Percentiles rank a stretch among this genome's conserved stretches.
Evolutionary conservation across 2,797 vertebrate genomes (phyloP).

Genomic region (Leucoraja ocellata): DNA sequence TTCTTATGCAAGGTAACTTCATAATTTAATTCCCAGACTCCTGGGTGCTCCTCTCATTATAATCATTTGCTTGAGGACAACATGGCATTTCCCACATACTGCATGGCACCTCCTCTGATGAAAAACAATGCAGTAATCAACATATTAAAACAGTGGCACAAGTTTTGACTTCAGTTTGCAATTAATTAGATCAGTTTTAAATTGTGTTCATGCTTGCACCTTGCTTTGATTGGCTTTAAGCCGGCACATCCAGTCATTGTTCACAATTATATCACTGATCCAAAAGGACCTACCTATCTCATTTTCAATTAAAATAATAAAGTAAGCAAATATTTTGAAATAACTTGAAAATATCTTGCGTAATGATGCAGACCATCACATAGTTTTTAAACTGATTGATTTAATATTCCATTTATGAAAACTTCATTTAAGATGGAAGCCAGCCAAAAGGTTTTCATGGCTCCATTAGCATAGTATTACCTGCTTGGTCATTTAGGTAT

Average conservation of each 20-base stretch:
- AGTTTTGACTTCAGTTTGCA: background rate
- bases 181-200: background rate
- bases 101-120: background rate
- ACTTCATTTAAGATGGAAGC: background rate
- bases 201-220: too few species aligned
- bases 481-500: background rate
- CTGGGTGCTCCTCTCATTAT: background rate
- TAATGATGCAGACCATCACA: background rate
- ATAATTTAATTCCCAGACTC: background rate
- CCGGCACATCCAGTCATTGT: background rate
- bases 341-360: background rate
- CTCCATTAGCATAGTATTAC: background rate
- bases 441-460: background rate
- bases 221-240: background rate
- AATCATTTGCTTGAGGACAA: background rate
- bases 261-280: background rate
- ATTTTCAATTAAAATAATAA: background rate
- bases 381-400: background rate
- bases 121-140: background rate
- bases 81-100: background rate
- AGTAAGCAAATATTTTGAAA: background rate
- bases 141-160: background rate
- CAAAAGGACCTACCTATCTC: background rate
- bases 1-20: background rate
- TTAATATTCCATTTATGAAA: background rate